Evolutionary conservation across 2,113 vertebrate species (phyloP).

Genomic region (Chloroceryle aenea): DNA sequence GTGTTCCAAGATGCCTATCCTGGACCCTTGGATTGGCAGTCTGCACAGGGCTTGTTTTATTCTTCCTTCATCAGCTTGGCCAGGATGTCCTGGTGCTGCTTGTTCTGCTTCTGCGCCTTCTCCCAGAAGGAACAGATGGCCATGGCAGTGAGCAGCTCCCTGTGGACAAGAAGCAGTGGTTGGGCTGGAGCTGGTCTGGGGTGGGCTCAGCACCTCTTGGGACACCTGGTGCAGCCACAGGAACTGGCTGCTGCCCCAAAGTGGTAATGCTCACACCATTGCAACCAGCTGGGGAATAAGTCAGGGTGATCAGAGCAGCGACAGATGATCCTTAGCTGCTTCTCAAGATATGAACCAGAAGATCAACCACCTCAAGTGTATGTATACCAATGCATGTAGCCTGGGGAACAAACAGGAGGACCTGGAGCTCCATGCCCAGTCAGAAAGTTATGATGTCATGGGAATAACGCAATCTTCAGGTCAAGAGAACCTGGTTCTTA

Average conservation of each 20-base stretch:
- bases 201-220: background rate
- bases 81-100: background rate
- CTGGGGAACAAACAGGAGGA: no score
- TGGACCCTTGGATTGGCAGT: slow-evolving; percentile 81
- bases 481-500: background rate
- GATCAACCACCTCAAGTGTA: no score
- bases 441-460: background rate
- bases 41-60: background rate
- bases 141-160: background rate
- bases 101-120: background rate
- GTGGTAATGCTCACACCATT: background rate
- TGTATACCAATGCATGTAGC: no score
- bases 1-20: slow-evolving; percentile 99
- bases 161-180: background rate
- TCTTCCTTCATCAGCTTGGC: background rate
- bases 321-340: background rate
- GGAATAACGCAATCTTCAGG: background rate
- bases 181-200: background rate
- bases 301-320: background rate
- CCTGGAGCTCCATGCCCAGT: background rate
- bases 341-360: background rate
- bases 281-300: background rate
- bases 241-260: background rate
- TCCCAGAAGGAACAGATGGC: background rate
- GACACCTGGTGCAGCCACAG: background rate